phyloP scores from a whole-genome alignment of 2,113 vertebrate species.

The Burhinus oedicnemus region DNA sequence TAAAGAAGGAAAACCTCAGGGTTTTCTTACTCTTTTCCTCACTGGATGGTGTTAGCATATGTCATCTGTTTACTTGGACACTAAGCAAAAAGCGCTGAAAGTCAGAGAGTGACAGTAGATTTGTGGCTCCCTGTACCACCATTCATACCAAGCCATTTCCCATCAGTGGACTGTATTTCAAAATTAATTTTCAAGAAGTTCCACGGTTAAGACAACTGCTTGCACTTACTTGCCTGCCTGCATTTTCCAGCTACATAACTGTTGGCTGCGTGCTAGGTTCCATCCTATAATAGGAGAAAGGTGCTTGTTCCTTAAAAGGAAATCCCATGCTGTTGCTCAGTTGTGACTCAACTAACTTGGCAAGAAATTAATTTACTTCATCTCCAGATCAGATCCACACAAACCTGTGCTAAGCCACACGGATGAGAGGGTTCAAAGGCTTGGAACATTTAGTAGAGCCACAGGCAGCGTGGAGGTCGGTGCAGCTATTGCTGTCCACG shows the following conservation, averaged over 20 bases:
- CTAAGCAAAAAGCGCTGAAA: not conserved
- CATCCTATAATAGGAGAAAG: not conserved
- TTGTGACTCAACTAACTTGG: slow-evolving; percentile 30
- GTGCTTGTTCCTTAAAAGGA: slow-evolving; percentile 3
- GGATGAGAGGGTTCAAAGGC: not conserved
- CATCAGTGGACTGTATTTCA: not conserved
- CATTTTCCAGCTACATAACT: not conserved
- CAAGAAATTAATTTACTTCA: not conserved
- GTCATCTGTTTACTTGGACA: not conserved
- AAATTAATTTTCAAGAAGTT: not conserved
- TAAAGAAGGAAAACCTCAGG: not conserved
- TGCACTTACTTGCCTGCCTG: not conserved
- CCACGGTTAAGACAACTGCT: not conserved
- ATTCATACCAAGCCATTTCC: not conserved
- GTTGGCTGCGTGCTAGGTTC: not conserved
- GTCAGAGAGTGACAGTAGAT: not conserved
- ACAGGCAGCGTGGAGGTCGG: accelerated
- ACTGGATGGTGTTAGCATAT: not conserved
- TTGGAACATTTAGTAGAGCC: not conserved
- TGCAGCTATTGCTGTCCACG: not conserved
- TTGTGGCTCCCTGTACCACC: not conserved
- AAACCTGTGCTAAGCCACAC: not conserved
- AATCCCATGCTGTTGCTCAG: not conserved
- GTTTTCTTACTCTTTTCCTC: not conserved
- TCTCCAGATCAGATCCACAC: not conserved